A percentile compares a stretch with the other conserved stretches of the same genome.
Conservation (phyloP, 2,888 invertebrate genomes). For the Amitus sp. region DNA sequence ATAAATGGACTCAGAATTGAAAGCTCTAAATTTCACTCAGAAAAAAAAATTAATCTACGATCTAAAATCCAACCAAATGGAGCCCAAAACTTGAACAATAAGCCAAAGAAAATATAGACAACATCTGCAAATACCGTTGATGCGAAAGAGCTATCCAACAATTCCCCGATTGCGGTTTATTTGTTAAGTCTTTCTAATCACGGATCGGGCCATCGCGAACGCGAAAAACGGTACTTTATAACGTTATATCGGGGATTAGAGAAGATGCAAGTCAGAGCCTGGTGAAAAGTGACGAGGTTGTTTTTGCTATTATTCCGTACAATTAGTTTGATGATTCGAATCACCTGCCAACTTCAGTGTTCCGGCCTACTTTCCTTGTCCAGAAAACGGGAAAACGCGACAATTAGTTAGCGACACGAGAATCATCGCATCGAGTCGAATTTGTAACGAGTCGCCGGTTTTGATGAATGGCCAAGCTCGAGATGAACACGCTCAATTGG, state of each 20-base stretch:
- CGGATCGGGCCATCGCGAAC: conserved; percentile 4
- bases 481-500: background rate
- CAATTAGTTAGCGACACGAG: no score
- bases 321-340: conserved; percentile 38
- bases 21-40: no score
- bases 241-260: conserved; percentile 35
- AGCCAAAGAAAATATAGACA: no score
- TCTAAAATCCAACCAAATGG: no score
- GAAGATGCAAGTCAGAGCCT: conserved; percentile 35
- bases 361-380: no score
- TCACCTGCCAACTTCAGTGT: conserved; percentile 38
- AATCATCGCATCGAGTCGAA: no score
- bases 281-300: conserved; percentile 35
- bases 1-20: no score
- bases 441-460: no score
- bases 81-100: no score
- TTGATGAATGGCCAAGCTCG: background rate
- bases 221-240: conserved; percentile 25
- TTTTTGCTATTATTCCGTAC: conserved; percentile 35
- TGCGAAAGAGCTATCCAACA: conserved; percentile 11
- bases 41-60: no score
- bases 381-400: no score
- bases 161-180: conserved; percentile 28
- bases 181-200: conserved; percentile 23
- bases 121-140: background rate